Evolutionary conservation across 2,888 invertebrate species (phyloP), one percentile per base, ranked within the genome.

Genomic region (Podabrus alpinus): DNA sequence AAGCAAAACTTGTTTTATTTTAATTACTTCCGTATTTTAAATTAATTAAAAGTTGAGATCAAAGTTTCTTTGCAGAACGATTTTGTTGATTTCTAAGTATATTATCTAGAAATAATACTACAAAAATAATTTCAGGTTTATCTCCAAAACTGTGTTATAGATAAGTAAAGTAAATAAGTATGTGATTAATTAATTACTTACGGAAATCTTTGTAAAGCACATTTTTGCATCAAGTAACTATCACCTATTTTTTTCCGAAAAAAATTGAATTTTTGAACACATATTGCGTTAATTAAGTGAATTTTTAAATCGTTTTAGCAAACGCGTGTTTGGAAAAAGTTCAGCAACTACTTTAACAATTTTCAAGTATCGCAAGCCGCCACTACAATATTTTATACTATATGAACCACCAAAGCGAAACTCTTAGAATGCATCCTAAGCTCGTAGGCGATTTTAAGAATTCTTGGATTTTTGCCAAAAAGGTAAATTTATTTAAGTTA

Each of bases 401-500:
- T 17, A 25, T 17, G 17, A 19, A 59, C 15, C 59, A 45, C 19
- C 15, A 15, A 45, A 67, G 21, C 59, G 71, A 71, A 21, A 64
- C 71, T 71, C 60, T 71, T 60, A 17, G 71, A 66, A 67, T 59
- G 16, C 66, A 67, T 24, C 24, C 29, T 11, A 29, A 67, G 15
- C 59, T 66, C 21, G 67, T 66, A 45, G 70, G 66, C 60, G 68
- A 69, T 69, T 73, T 69, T 15, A 69, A 73, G 79, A 74, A 77
- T 74, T 71, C 60, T 72, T 76, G 76, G 79, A 74, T n/a, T 21
- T 13, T 15, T 67, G 77, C 77, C 77, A 77, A 74, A 71, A 75
- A 76, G 29, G 21, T 64, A 66, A 59, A 68, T 59, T 69, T 61
- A 62, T 62, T 68, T 21, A 15, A 45, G 62, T 68, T 69, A 73